Conservation (phyloP, 2,888 invertebrate species). For the Netelia melanura region DNA sequence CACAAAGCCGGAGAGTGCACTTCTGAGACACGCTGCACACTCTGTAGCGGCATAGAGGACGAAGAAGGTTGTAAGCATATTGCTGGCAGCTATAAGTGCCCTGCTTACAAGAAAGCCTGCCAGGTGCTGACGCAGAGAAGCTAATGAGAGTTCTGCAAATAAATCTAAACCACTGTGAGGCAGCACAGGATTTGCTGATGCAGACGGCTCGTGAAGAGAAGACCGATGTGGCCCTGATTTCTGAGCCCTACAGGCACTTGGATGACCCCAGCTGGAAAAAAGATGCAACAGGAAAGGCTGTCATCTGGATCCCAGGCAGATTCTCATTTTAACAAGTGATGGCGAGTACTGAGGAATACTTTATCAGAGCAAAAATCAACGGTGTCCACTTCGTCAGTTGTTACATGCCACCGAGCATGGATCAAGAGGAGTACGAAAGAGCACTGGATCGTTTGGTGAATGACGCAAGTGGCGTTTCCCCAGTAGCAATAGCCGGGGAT, state of each 20-base stretch:
- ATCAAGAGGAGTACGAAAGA: too few species aligned
- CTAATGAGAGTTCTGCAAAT: background rate
- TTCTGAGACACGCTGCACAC: slow-evolving; percentile 25
- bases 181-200: slow-evolving; percentile 52
- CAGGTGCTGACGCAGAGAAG: background rate
- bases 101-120: slow-evolving; percentile 32
- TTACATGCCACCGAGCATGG: too few species aligned
- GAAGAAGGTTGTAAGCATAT: background rate
- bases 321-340: slow-evolving; percentile 61
- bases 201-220: slow-evolving; percentile 1
- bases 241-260: too few species aligned
- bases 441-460: too few species aligned
- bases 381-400: too few species aligned
- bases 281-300: slow-evolving; percentile 34
- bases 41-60: slow-evolving; percentile 17
- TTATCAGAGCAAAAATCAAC: too few species aligned
- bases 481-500: too few species aligned
- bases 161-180: background rate
- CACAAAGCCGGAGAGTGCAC: slow-evolving; percentile 30
- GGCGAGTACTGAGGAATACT: too few species aligned
- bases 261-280: too few species aligned
- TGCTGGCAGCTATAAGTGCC: slow-evolving; percentile 30
- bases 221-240: too few species aligned
- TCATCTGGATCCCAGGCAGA: slow-evolving; percentile 61
- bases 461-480: too few species aligned